Conservation (phyloP, 2,797 vertebrate species). For the Bradypus variegatus region DNA sequence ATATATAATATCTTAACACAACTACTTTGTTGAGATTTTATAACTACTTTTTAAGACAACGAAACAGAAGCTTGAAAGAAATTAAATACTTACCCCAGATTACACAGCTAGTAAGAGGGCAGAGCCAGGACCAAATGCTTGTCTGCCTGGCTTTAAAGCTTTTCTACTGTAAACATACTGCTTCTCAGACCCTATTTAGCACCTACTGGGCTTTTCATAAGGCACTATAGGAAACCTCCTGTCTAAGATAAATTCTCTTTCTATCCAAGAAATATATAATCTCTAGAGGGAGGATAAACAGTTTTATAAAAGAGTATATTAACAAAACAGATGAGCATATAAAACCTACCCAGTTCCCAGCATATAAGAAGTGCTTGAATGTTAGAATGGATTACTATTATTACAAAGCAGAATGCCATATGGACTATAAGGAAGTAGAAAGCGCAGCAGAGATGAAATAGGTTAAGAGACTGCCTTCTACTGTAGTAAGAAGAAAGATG, state of each 20-base stretch:
- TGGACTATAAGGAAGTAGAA: not conserved
- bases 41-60: not conserved
- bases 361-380: not conserved
- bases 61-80: not conserved
- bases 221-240: not conserved
- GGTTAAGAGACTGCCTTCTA: not conserved
- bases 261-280: not conserved
- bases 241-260: not conserved
- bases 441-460: not conserved
- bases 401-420: not conserved
- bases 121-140: not conserved
- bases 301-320: not conserved
- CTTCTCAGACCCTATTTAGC: not conserved
- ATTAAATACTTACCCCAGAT: not conserved
- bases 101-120: not conserved
- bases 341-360: not conserved
- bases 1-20: not conserved
- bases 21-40: conserved; percentile 1
- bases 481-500: not conserved
- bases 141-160: not conserved
- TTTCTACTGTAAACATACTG: not conserved
- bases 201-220: not conserved
- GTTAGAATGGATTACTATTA: not conserved
- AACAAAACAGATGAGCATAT: not conserved
- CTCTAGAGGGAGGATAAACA: not conserved